Percentiles rank a stretch among this genome's conserved stretches.
phyloP scores from a whole-genome alignment of 2,113 vertebrate species.

The Upupa epops region DNA sequence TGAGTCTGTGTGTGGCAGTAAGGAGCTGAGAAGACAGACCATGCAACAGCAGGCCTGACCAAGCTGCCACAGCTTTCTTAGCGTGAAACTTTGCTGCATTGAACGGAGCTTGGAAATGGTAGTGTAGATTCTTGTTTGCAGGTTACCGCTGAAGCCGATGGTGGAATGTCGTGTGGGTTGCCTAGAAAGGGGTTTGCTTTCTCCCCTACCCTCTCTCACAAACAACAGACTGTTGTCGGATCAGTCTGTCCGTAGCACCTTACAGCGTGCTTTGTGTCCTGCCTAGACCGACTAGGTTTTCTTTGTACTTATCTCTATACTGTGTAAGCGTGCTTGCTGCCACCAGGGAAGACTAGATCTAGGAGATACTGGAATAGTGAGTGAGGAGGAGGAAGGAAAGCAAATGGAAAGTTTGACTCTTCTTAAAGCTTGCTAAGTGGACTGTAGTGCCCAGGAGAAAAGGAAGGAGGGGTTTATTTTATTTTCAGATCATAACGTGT shows the following conservation, averaged over 20 bases:
- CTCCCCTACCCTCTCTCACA: not conserved
- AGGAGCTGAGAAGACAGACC: not conserved
- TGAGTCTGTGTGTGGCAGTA: not conserved
- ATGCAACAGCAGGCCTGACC: not conserved
- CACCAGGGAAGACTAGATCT: not conserved
- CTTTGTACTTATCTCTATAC: not conserved
- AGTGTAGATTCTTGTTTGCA: not conserved
- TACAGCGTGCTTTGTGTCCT: not conserved
- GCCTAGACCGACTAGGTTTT: not conserved
- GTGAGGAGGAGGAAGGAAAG: not conserved
- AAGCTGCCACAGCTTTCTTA: not conserved
- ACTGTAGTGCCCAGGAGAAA: not conserved
- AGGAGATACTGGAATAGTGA: not conserved
- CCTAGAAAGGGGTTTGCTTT: not conserved
- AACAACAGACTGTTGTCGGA: not conserved
- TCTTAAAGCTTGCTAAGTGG: conserved; percentile 29
- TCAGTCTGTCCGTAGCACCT: not conserved
- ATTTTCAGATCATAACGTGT: not conserved
- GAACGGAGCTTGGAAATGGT: not conserved
- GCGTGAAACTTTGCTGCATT: not conserved
- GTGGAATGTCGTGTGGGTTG: not conserved
- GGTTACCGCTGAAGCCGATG: not conserved
- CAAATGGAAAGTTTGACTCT: not conserved
- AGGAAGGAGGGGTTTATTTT: not conserved
- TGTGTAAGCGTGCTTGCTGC: not conserved